Percentiles rank a stretch among this genome's conserved stretches.
Evolutionary conservation across 1,140 invertebrate genomes (phyloP).

Genomic region (Nixonia krombeini): DNA sequence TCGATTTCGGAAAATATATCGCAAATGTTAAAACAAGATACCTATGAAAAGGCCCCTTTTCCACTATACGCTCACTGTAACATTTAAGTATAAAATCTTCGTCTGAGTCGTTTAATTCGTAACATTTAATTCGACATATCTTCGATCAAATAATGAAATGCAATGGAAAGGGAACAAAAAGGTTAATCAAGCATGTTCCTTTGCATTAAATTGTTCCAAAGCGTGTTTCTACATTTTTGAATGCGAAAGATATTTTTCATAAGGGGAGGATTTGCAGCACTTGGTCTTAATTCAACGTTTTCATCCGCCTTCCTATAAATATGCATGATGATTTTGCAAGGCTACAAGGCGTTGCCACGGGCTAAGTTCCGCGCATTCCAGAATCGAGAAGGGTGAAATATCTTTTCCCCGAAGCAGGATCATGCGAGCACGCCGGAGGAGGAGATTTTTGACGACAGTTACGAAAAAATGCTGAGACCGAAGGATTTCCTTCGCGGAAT

Average conservation of each 20-base stretch:
- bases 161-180: too few species aligned
- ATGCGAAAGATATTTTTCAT: constrained; percentile 1
- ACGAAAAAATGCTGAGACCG: constrained; percentile 29
- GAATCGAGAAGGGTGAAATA: constrained; percentile 51
- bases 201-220: too few species aligned
- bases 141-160: too few species aligned
- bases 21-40: too few species aligned
- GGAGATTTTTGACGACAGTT: constrained; percentile 28
- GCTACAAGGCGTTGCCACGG: constrained; percentile 13
- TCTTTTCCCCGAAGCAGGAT: constrained; percentile 41
- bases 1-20: too few species aligned
- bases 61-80: too few species aligned
- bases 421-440: constrained; percentile 16
- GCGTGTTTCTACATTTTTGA: neutral
- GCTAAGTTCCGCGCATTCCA: constrained; percentile 31
- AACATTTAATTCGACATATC: too few species aligned
- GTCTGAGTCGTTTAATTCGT: too few species aligned
- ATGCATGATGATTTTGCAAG: constrained; percentile 35
- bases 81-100: too few species aligned
- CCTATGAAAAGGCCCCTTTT: too few species aligned
- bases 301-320: constrained; percentile 38
- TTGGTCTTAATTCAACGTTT: constrained; percentile 20
- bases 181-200: too few species aligned
- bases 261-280: constrained; percentile 36
- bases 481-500: constrained; percentile 38